phyloP scores from a whole-genome alignment of 2,888 invertebrate species.

The Eurois occulta region DNA sequence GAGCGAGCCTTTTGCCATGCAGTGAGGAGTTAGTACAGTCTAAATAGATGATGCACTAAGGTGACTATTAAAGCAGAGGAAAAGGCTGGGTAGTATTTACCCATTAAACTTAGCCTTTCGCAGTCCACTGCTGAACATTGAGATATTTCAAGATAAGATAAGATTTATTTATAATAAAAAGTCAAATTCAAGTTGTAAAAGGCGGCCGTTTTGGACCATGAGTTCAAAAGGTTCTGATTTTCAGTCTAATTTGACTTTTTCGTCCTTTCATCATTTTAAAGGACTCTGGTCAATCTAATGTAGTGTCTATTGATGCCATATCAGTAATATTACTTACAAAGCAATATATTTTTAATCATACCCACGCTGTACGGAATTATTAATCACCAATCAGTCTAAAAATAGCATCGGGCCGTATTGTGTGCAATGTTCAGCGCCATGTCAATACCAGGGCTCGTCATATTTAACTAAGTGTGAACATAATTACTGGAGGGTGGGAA shows the following conservation, averaged over 20 bases:
- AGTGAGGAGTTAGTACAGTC: not conserved
- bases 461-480: conserved; percentile 72
- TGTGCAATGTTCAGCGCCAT: conserved; percentile 14
- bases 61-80: not conserved
- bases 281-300: not conserved
- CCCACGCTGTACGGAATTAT: conserved; percentile 3
- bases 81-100: not conserved
- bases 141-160: too few species aligned
- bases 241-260: not conserved
- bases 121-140: not conserved
- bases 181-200: not conserved
- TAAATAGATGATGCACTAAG: not conserved
- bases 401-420: not conserved
- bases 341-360: conserved; percentile 31
- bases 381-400: conserved; percentile 8
- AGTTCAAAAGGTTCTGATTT: not conserved
- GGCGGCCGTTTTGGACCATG: not conserved
- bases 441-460: conserved; percentile 60
- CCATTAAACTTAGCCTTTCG: too few species aligned
- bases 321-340: not conserved
- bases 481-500: conserved; percentile 65
- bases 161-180: too few species aligned
- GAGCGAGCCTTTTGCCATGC: not conserved
- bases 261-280: too few species aligned
- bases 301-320: not conserved